Base-by-base conservation (phyloP, 2,113 vertebrate genomes). In the Tiliqua scincoides region DNA sequence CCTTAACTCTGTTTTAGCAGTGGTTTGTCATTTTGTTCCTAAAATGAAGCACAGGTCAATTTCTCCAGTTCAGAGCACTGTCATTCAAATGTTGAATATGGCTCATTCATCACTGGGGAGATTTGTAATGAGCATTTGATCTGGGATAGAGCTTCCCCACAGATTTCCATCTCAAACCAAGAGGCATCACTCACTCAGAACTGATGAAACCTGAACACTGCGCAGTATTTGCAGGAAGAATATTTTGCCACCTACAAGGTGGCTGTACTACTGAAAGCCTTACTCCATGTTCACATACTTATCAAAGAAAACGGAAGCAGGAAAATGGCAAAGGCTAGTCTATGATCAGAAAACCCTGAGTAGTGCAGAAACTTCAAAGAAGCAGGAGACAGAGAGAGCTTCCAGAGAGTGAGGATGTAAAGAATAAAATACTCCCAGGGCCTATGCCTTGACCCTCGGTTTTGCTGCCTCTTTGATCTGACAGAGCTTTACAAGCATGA, bases 381-480 rank as follows among this genome's bases (percentile, higher is more conserved):
- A 76, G 20, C 40, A 48, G 84, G 59, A 63, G 67, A 81, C 74
- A 86, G 37, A 76, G 2, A 1, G 1, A 4, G 85, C 14, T 77
- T 84, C 61, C 86, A 84, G 63, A 63, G 89, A 84, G 79, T 6
- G 52, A 62, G 32, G 59, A 20, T 32, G 32, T 12, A 88, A 21
- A 83, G 85, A 70, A 83, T 87, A 84, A 93, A 93, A 89, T 85
- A 27, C 79, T 89, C 90, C 91, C 88, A 89, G 73, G 89, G 83
- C 35, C 90, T 15, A 3, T 9, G 10, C 7, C 40, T 91, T 94
- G 91, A 93, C 93, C 85, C 82, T 82, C 67, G 37, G 32, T 82
- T 71, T 89, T 87, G 86, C 63, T 61, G 71, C 61, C 83, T 85
- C 86, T 93, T 94, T 95, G 83, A 92, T 92, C 83, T 84, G 86